A percentile compares a stretch with the other conserved stretches of the same genome.
These are phyloP conservation scores for Psittacus erithacus DNA, from an alignment of 2,113 vertebrate genomes.

Conservation along the genomic window DNA sequence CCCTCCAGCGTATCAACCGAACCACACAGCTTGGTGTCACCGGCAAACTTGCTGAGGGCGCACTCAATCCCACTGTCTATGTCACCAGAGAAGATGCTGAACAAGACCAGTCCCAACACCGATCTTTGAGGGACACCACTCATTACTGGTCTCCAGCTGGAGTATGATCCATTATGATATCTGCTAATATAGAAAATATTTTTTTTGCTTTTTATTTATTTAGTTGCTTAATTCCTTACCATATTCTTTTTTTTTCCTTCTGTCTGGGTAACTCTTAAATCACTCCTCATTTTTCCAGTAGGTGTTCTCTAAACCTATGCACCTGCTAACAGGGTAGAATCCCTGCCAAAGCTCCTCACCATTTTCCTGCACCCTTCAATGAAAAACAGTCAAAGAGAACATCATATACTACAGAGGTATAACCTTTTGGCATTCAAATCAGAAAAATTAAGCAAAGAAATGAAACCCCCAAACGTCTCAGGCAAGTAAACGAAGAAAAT, in stretches of 20 bases:
- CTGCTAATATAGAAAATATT: not conserved
- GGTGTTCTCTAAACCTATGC: fast-evolving
- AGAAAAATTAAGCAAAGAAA: not conserved
- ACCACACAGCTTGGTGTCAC: too few species aligned
- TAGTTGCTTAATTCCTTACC: not conserved
- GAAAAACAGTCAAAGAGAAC: not conserved
- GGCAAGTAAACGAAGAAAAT: not conserved
- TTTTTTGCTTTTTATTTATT: not conserved
- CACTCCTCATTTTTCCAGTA: not conserved
- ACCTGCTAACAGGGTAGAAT: not conserved
- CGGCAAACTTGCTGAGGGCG: too few species aligned
- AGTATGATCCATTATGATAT: not conserved
- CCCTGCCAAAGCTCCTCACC: not conserved
- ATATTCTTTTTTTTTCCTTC: not conserved
- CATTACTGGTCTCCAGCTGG: too few species aligned
- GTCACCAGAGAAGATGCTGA: too few species aligned
- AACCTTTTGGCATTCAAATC: not conserved
- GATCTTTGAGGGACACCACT: too few species aligned
- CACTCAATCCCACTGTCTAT: too few species aligned
- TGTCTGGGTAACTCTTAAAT: not conserved
- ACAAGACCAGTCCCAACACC: too few species aligned
- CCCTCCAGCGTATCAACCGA: too few species aligned
- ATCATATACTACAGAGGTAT: not conserved
- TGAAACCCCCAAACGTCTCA: not conserved
- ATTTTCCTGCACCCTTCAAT: not conserved